Base-by-base conservation (phyloP, 1,140 invertebrate species). In the Marisa cornuarietis region DNA sequence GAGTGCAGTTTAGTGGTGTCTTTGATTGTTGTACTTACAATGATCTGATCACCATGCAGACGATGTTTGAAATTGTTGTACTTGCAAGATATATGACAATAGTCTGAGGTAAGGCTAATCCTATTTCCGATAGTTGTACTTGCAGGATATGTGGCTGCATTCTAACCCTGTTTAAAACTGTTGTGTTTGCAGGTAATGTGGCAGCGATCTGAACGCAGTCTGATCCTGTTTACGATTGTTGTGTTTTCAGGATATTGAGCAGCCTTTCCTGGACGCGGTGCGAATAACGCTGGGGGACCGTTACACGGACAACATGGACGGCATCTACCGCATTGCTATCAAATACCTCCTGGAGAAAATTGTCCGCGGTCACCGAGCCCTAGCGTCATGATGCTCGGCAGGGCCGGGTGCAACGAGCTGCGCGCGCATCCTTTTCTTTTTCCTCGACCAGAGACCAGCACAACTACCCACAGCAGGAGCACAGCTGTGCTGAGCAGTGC, bases 251-350 rank as follows among this genome's bases (percentile, higher is more conserved):
- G 91, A 91, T 94, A 85, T 96, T 94, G 76, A 95, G 94, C 86
- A 96, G 94, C 92, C 90, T 52, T 85, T 91, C 79, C 77, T 91
- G 51, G 83, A 86, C 54, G 84, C 96, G 0, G 96, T 97, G 58
- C 94, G 95, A 86, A 93, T 94, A 62, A 97, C 96, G 0, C 91
- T 97, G 52, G 95, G 95, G 5, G 96, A 97, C 86, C 93, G 96
- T 51, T 97, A 97, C 91, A 96, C 96, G 16, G 95, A 96, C 73
- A 97, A 97, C 91, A 96, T 97, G 81, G 96, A 97, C 87, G 94
- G 93, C 82, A 96, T 97, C 84, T 97, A 97, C 92, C 95, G 96
- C 92, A 94, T 96, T 83, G 96, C 96, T 78, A 97, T 98, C 86
- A 96, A 96, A 87, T 96, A 97, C 87, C 96, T 98, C 83, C 94